Evolutionary conservation across 2,113 vertebrate genomes (phyloP), one percentile per base, ranked within the genome.

Genomic region (Ceuthmochares aereus): DNA sequence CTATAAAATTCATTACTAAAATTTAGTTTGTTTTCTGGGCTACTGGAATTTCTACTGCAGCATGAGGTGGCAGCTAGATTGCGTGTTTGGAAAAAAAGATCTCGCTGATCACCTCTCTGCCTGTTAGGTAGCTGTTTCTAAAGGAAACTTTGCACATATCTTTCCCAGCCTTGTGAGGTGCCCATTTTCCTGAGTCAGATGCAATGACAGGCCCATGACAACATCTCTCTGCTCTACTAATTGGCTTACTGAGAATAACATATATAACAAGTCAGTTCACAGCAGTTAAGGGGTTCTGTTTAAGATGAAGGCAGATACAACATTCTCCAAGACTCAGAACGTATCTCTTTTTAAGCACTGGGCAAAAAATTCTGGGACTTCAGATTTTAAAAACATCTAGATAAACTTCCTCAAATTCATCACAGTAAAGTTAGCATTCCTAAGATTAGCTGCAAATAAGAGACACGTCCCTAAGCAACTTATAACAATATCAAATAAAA

Each of bases 401-500:
- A 42, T 42, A 69, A 60, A 55, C 12, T 32, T 92, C 51, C 80
- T 84, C 59, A 92, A 81, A 45, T 77, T 86, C 40, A 77, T 29
- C 34, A 80, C 25, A 63, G 19, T 52, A 62, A 80, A 73, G 49
- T 62, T 32, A 73, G 40, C 13, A 12, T 86, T 66, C 32, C 17
- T 76, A 49, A 70, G 9, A 21, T 45, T 72, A n/a, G 6, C 72
- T 90, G 52, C 25, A 63, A 90, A 58, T 34, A 52, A 76, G 36
- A 90, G 32, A 67, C 40, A 42, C 66, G 36, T 14, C 76, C 43
- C 30, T 64, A 92, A 51, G 74, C 26, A 76, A 22, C 34, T 81
- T 66, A 69, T 8, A 73, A 8, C 19, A 73, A n/a, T 81, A 75
- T 51, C 55, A 94, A 95, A 84, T 60, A 80, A 89, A 95, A 86